phyloP scores from a whole-genome alignment of 1,140 invertebrate species.

The Drosophila kurseongensis region DNA sequence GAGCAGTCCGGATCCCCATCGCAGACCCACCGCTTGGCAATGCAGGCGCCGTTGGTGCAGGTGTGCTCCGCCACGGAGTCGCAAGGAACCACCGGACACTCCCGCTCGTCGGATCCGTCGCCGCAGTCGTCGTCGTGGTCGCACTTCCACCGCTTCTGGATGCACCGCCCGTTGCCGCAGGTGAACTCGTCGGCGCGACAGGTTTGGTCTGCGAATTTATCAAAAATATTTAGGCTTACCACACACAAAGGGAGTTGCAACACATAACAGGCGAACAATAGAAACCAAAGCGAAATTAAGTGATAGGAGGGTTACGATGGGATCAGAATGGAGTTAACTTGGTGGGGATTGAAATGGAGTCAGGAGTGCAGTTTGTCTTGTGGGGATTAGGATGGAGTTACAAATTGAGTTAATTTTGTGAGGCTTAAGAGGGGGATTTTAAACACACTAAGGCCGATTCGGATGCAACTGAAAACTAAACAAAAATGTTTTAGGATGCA shows the following conservation, averaged over 20 bases:
- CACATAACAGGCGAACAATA: slow-evolving; percentile 8
- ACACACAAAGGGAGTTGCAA: slow-evolving; percentile 20
- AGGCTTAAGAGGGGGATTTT: too few species aligned
- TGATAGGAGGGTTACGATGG: neutral
- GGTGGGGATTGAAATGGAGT: neutral
- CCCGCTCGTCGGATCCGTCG: slow-evolving; percentile 91
- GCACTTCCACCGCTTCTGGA: slow-evolving; percentile 94
- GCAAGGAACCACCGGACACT: slow-evolving; percentile 90
- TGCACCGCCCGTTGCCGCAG: slow-evolving; percentile 94
- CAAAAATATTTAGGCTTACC: slow-evolving; percentile 32
- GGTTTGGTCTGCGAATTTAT: slow-evolving; percentile 88
- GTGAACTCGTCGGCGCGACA: slow-evolving; percentile 95
- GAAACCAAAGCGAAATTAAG: slow-evolving; percentile 21
- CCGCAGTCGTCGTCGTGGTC: slow-evolving; percentile 95
- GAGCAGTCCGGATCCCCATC: slow-evolving; percentile 94
- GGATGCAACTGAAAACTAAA: too few species aligned
- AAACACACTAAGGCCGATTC: too few species aligned
- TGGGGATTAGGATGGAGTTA: too few species aligned
- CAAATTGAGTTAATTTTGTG: too few species aligned
- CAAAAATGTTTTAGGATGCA: too few species aligned
- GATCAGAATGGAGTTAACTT: neutral
- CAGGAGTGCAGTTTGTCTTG: too few species aligned
- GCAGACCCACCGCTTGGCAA: slow-evolving; percentile 91
- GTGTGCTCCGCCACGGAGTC: slow-evolving; percentile 89
- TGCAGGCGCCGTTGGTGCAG: slow-evolving; percentile 89